Percentiles rank a stretch among this genome's conserved stretches.
Conservation (phyloP, 2,888 invertebrate genomes). For the Agapostemon virescens region DNA sequence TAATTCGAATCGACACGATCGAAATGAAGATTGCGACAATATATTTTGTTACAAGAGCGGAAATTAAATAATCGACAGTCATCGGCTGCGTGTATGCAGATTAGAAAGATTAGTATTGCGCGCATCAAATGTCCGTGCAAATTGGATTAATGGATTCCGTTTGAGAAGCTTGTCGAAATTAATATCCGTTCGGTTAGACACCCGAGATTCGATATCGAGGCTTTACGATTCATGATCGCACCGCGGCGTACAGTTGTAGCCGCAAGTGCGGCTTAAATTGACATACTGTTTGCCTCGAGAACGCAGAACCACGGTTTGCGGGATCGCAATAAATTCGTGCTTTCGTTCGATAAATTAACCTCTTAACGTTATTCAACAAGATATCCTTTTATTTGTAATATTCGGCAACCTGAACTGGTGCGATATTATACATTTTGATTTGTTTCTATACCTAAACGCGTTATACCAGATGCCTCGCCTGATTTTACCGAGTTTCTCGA, state of each 20-base stretch:
- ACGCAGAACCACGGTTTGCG: constrained; percentile 20
- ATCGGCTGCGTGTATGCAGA: neutral
- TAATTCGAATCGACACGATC: neutral
- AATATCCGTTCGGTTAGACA: constrained; percentile 76
- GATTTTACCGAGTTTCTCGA: no score
- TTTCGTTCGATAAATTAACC: constrained; percentile 20
- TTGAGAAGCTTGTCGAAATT: constrained; percentile 73
- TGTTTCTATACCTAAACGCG: neutral
- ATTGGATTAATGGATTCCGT: constrained; percentile 74
- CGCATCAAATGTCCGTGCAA: constrained; percentile 65
- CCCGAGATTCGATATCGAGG: constrained; percentile 68
- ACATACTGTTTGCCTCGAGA: constrained; percentile 33
- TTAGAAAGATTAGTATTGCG: constrained; percentile 1
- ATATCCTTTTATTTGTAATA: neutral
- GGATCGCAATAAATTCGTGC: constrained; percentile 17
- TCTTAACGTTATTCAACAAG: neutral
- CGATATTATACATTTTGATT: neutral
- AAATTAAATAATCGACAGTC: neutral
- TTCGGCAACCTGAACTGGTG: neutral
- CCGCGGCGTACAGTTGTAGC: constrained; percentile 46
- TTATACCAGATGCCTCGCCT: no score
- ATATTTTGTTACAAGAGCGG: neutral
- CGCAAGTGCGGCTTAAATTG: constrained; percentile 65
- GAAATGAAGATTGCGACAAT: neutral
- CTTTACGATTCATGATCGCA: constrained; percentile 66